Percentiles rank a stretch among this genome's conserved stretches.
These are phyloP conservation scores for Oryzias celebensis DNA, from an alignment of 2,113 vertebrate species.

Conservation along the genomic window DNA sequence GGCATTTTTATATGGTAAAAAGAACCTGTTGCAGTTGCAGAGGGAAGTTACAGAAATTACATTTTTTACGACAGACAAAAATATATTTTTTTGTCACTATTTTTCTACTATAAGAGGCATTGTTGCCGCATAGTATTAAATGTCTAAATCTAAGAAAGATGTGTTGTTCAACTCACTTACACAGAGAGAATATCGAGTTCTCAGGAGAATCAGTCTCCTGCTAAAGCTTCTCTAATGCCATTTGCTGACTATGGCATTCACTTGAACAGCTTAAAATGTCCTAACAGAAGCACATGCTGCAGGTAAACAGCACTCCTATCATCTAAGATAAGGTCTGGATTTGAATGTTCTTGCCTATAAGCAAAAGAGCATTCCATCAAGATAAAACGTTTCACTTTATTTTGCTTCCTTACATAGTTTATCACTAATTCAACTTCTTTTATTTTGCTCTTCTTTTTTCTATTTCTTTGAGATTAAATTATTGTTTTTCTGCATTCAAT, in stretches of 20 bases:
- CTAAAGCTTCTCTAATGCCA: conserved; percentile 59
- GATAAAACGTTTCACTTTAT: too few relatives aligned
- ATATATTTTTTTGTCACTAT: neutral
- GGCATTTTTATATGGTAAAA: too few relatives aligned
- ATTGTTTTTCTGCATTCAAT: too few relatives aligned
- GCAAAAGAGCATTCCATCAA: too few relatives aligned
- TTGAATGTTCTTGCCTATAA: too few relatives aligned
- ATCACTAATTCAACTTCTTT: too few relatives aligned
- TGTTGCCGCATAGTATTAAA: neutral
- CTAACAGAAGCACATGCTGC: conserved; percentile 10
- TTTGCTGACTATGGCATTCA: conserved; percentile 46
- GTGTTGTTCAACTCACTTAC: conserved; percentile 17
- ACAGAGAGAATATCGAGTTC: conserved; percentile 3
- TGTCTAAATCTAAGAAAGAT: conserved; percentile 10
- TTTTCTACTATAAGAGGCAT: neutral
- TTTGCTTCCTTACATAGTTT: too few relatives aligned
- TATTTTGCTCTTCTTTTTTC: too few relatives aligned
- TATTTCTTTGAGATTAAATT: too few relatives aligned
- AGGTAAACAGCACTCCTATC: neutral
- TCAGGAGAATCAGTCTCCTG: conserved; percentile 33
- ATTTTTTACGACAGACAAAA: neutral
- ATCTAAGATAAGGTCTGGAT: too few relatives aligned
- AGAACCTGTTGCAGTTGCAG: too few relatives aligned
- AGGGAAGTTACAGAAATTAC: neutral
- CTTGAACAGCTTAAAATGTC: conserved; percentile 42